Base-by-base conservation (phyloP, 1,140 invertebrate genomes). In the Acromyrmex echinatior region DNA sequence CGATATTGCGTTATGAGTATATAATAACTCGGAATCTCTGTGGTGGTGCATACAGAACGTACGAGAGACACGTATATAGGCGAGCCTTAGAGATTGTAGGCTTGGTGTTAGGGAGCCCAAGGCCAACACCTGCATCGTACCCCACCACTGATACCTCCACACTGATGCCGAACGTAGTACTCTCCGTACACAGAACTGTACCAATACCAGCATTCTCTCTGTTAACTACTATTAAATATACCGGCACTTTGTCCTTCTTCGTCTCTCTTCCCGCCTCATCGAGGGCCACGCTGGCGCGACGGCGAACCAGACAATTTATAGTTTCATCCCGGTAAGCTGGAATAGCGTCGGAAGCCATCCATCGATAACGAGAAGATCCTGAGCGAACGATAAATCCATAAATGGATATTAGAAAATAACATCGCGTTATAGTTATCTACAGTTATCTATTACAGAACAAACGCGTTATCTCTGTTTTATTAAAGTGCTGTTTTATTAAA, bases 61-160 rank as follows among this genome's bases (percentile, higher is more conserved):
- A 45, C 62, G 84, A 87, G 86, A 79, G 87, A 84, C 71, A 84
- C 70, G 84, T 87, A 87, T 92, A 92, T 89, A 91, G 87, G 90
- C 86, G 87, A 91, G 90, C 88, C 73, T 91, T 88, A 90, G 93
- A 93, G 92, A 93, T 93, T 92, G 93, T 94, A 93, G 91, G 92
- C 91, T 92, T 88, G 92, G 92, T 93, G 91, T 94, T 93, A 93
- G 93, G 92, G 90, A 93, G 91, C 91, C 93, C 94, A 94, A 94
- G 93, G 94, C 93, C 92, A 94, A 93, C 94, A 94, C 93, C 94
- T 94, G 92, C 93, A 92, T 93, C 91, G 76, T 78, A 87, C 92
- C 92, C 93, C 92, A 93, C 92, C 87, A 92, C 14, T 68, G 25
- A 68, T 71, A 62, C 65, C 25, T 51, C 79, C 63, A 84, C 63